These are phyloP conservation scores for Tenthredo scrophulariae DNA, from an alignment of 2,888 invertebrate species.

Conservation along the genomic window DNA sequence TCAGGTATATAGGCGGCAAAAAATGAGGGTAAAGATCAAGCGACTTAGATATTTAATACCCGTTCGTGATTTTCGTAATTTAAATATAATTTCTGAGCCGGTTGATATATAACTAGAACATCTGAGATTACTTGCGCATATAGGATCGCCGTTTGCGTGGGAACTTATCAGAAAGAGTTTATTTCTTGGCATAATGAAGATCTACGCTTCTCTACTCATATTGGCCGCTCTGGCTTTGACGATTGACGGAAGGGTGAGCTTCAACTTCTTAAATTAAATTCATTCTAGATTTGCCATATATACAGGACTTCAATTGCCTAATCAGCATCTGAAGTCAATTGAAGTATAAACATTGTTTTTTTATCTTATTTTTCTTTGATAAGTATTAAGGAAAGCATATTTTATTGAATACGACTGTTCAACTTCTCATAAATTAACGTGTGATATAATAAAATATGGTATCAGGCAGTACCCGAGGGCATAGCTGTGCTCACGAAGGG, in stretches of 20 bases:
- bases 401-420: not conserved
- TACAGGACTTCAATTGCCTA: not conserved
- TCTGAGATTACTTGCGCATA: not conserved
- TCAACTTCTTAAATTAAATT: not conserved
- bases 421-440: not conserved
- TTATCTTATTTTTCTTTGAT: too few relatives aligned
- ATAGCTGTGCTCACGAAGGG: constrained; percentile 58
- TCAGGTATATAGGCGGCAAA: not conserved
- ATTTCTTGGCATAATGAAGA: constrained; percentile 24
- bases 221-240: constrained; percentile 51
- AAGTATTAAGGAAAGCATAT: too few relatives aligned
- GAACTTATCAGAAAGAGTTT: constrained; percentile 1
- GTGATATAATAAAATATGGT: not conserved
- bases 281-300: not conserved
- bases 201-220: constrained; percentile 41
- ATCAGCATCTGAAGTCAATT: too few relatives aligned
- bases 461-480: constrained; percentile 58
- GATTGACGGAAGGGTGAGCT: constrained; percentile 59
- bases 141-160: not conserved
- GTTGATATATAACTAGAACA: constrained; percentile 6
- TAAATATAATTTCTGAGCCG: not conserved
- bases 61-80: constrained; percentile 31
- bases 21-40: constrained; percentile 16
- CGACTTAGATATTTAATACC: constrained; percentile 1
- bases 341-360: not conserved